These are phyloP conservation scores for Puma concolor DNA, from an alignment of 2,113 vertebrate species.

Conservation along the genomic window DNA sequence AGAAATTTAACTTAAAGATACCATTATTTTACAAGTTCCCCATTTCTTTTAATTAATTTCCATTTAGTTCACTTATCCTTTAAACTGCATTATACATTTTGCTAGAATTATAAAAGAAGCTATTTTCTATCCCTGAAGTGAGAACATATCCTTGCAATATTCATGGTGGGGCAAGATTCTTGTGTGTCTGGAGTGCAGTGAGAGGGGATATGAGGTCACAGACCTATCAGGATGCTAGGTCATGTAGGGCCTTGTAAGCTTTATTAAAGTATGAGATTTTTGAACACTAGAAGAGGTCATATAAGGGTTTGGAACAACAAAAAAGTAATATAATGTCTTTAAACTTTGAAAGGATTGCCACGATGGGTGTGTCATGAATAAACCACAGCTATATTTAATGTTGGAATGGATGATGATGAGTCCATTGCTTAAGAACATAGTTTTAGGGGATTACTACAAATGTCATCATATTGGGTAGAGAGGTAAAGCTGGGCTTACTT, in stretches of 20 bases:
- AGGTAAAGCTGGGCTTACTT: neutral
- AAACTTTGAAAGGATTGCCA: neutral
- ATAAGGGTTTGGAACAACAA: neutral
- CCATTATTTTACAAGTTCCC: neutral
- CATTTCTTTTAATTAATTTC: conserved; percentile 8
- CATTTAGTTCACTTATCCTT: neutral
- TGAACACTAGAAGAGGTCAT: neutral
- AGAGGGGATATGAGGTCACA: neutral
- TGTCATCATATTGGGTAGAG: neutral
- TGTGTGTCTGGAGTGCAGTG: neutral
- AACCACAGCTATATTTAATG: neutral
- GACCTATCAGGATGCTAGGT: neutral
- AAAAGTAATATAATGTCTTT: neutral
- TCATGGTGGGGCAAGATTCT: neutral
- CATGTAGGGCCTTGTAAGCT: neutral
- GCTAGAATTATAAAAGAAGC: neutral
- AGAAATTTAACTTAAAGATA: neutral
- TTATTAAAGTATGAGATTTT: neutral
- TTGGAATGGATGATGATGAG: neutral
- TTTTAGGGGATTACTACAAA: fast-evolving
- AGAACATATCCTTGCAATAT: neutral
- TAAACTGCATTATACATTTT: neutral
- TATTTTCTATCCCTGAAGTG: neutral
- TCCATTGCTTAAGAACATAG: neutral
- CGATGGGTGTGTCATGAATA: neutral